Conservation (phyloP, 2,113 vertebrate genomes). For the Psilopsiagon aurifrons region DNA sequence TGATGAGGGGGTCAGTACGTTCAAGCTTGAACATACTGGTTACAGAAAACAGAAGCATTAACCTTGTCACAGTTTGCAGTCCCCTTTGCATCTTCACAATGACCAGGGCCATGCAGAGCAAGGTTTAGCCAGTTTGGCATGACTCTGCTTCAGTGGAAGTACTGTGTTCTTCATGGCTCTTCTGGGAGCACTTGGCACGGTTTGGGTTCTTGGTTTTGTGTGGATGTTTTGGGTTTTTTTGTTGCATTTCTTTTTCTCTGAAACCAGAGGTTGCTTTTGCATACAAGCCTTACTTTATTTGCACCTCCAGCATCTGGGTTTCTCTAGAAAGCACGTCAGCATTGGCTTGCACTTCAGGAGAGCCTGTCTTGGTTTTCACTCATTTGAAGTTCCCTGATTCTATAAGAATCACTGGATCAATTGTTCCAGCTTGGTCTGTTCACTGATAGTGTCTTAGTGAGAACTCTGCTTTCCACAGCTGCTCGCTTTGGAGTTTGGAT, state of each 20-base stretch:
- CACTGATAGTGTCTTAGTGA: background rate
- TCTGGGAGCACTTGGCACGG: background rate
- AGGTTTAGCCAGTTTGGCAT: background rate
- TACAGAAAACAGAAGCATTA: background rate
- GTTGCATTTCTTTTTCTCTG: rapidly evolving
- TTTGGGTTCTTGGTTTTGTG: background rate
- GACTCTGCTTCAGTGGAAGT: background rate
- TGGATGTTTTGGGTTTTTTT: background rate
- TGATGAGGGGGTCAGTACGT: background rate
- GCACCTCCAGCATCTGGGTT: background rate
- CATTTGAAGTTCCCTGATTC: background rate
- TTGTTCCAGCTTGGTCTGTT: background rate
- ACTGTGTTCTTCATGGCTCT: background rate
- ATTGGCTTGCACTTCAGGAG: background rate
- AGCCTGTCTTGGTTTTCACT: background rate
- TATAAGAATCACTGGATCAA: background rate
- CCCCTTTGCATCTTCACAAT: rapidly evolving
- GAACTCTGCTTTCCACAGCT: background rate
- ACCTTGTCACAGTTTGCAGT: background rate
- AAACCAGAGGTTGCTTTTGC: rapidly evolving
- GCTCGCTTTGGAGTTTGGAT: background rate
- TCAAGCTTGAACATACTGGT: background rate
- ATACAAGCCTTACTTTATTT: background rate
- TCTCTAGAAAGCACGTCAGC: background rate
- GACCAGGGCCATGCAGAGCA: background rate